Evolutionary conservation across 2,888 invertebrate genomes (phyloP).

Genomic region (Heliconius ethilla): DNA sequence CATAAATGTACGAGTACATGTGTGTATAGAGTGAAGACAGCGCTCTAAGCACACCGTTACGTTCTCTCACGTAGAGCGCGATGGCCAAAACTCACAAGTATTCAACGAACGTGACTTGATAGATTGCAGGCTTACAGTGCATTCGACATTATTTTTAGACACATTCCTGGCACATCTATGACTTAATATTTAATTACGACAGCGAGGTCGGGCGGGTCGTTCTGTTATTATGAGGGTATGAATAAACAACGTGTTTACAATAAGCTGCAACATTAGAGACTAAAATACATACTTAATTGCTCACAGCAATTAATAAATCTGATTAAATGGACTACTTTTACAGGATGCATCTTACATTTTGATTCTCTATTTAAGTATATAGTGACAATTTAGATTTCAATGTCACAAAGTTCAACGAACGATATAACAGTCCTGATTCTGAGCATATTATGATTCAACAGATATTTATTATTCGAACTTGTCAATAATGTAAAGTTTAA

Average conservation of each 20-base stretch:
- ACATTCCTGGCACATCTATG: conserved; percentile 33
- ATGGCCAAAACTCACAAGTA: conserved; percentile 27
- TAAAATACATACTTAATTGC: conserved; percentile 8
- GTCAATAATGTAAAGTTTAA: background rate
- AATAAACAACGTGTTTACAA: conserved; percentile 6
- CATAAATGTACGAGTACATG: too few species aligned
- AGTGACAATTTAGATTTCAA: background rate
- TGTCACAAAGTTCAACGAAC: conserved; percentile 27
- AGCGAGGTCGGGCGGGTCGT: conserved; percentile 29
- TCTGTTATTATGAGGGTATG: conserved; percentile 17
- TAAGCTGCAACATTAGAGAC: conserved; percentile 14
- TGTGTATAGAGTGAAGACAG: conserved; percentile 12
- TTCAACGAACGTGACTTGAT: conserved; percentile 31
- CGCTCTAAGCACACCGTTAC: conserved; percentile 34
- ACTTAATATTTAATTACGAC: conserved; percentile 34
- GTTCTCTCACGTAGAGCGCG: conserved; percentile 17
- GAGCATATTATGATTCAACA: background rate
- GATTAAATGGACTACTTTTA: background rate
- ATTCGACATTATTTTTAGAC: conserved; percentile 33
- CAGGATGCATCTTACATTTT: background rate
- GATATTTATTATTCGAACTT: background rate
- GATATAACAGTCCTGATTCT: background rate
- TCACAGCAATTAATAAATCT: background rate
- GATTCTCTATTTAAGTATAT: background rate
- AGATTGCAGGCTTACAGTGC: conserved; percentile 30